A percentile compares a stretch with the other conserved stretches of the same genome.
Evolutionary conservation across 2,888 invertebrate species (phyloP).

Genomic region (Ormyrus nitidulus): DNA sequence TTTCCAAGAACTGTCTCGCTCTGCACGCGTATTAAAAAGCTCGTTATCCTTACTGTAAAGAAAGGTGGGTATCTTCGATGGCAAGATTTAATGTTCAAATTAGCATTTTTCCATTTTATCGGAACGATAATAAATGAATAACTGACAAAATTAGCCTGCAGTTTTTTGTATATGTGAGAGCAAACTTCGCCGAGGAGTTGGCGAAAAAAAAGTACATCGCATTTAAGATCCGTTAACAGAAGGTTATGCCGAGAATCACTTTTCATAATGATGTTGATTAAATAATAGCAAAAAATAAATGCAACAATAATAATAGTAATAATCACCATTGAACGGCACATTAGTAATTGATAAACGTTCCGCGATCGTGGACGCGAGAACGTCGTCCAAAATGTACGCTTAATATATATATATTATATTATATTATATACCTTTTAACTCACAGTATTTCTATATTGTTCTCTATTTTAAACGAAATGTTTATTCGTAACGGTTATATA

Average conservation of each 20-base stretch:
- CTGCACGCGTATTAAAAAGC: no score
- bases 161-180: slow-evolving; percentile 10
- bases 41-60: neutral
- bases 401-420: slow-evolving; percentile 35
- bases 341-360: slow-evolving; percentile 52
- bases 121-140: neutral
- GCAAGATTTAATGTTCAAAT: slow-evolving; percentile 32
- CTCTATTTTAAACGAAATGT: slow-evolving; percentile 56
- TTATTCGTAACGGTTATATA: slow-evolving; percentile 41
- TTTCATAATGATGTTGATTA: slow-evolving; percentile 30
- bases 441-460: slow-evolving; percentile 56
- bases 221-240: slow-evolving; percentile 17
- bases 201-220: neutral
- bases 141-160: neutral
- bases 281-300: slow-evolving; percentile 32
- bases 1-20: slow-evolving; percentile 11
- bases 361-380: slow-evolving; percentile 51
- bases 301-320: slow-evolving; percentile 43
- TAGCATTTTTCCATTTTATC: slow-evolving; percentile 12
- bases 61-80: slow-evolving; percentile 11
- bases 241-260: slow-evolving; percentile 28
- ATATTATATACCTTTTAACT: slow-evolving; percentile 42
- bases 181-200: slow-evolving; percentile 1
- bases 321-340: slow-evolving; percentile 41
- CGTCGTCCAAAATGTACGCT: slow-evolving; percentile 56